Evolutionary conservation across 1,140 invertebrate species (phyloP), one percentile per base, ranked within the genome.

Genomic region (Ips typographus): DNA sequence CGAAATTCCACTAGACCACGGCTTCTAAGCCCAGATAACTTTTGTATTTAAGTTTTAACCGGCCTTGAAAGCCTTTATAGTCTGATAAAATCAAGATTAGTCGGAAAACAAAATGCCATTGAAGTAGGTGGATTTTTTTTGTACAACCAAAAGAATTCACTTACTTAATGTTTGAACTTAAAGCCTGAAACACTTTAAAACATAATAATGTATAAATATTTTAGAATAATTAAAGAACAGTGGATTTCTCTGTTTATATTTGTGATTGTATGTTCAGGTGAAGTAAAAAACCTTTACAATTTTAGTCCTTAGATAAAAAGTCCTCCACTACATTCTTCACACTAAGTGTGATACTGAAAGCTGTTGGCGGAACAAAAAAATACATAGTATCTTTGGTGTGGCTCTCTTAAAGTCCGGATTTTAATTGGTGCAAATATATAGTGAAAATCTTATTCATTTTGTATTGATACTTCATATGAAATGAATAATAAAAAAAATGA

Each of bases 301-400:
- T 49, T 49, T 49, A 8, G 22, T 22, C 44, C 44, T 49, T 22
- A 59, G 38, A 42, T 8, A 59, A 42, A 40, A 59, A 8, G 40
- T 59, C 57, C 57, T 40, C 57, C 57, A 59, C 52, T 49, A 49
- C 53, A 59, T 36, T 59, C 57, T 59, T 8, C 57, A 58, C 56
- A 59, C 41, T 40, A 38, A 40, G 57, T 59, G 41, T 59, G 57
- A 59, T 59, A 59, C 37, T 42, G 38, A 42, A 59, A 40, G 57
- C 57, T 59, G 57, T 59, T 38, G 41, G 5, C 8, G 39, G 57
- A 59, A 7, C 6, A 65, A 52, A 52, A 53, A 52, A 59, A 43
- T 37, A 8, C 7, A 6, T 49, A 49, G 44, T 49, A 49, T 49
- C 44, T 47, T 47, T 55, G 52, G 52, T 55, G 8, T 55, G 52